A percentile compares a stretch with the other conserved stretches of the same genome.
These are phyloP conservation scores for Teleiodes luculella DNA, from an alignment of 2,888 invertebrate genomes.

Conservation along the genomic window DNA sequence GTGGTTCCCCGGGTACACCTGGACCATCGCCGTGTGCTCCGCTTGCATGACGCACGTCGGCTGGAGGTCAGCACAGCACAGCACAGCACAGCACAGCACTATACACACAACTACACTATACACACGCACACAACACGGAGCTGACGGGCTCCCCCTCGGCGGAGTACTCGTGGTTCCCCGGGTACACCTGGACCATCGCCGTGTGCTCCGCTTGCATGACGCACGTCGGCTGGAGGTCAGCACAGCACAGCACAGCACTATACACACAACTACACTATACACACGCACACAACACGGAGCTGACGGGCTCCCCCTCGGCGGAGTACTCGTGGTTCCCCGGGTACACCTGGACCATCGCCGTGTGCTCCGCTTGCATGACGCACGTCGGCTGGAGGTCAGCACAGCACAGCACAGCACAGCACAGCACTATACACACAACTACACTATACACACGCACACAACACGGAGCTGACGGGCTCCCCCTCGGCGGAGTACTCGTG, in stretches of 20 bases:
- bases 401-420: no score
- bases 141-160: slow-evolving; percentile 45
- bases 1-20: slow-evolving; percentile 78
- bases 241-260: no score
- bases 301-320: slow-evolving; percentile 45
- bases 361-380: slow-evolving; percentile 48
- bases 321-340: slow-evolving; percentile 75
- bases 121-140: no score
- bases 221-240: slow-evolving; percentile 63
- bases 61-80: slow-evolving; percentile 58
- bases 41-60: slow-evolving; percentile 58
- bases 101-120: no score
- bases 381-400: slow-evolving; percentile 63
- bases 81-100: no score
- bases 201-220: slow-evolving; percentile 48
- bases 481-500: slow-evolving; percentile 62
- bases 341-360: slow-evolving; percentile 65
- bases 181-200: slow-evolving; percentile 67
- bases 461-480: slow-evolving; percentile 39
- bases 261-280: no score
- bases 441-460: no score
- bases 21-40: slow-evolving; percentile 57
- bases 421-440: no score
- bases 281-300: no score
- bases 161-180: slow-evolving; percentile 74